Evolutionary conservation across 2,888 invertebrate species (phyloP).

Genomic region (Nomada fucata): DNA sequence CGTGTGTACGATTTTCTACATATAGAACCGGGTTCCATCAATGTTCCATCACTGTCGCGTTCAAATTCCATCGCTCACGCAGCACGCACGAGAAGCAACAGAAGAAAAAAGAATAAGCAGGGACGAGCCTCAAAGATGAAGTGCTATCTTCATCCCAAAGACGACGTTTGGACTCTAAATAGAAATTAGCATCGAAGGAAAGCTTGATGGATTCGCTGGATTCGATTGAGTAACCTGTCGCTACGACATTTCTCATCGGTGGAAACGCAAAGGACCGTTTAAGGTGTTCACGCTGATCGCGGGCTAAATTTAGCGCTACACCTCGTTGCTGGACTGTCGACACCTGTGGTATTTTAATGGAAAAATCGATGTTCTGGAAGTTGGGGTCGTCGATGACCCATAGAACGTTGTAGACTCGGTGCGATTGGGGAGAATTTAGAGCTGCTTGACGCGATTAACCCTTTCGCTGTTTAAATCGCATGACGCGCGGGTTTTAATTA

Average conservation of each 20-base stretch:
- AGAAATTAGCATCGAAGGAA: constrained; percentile 9
- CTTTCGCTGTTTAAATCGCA: not conserved
- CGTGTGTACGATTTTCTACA: constrained; percentile 44
- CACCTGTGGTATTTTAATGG: not conserved
- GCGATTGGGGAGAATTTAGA: constrained; percentile 8
- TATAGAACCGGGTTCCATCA: not conserved
- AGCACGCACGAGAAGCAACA: not conserved
- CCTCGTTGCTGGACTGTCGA: not conserved
- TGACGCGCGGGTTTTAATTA: too few species aligned
- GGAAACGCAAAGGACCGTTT: constrained; percentile 57
- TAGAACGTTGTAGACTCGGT: not conserved
- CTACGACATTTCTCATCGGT: constrained; percentile 41
- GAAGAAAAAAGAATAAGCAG: not conserved
- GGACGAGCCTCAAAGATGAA: not conserved
- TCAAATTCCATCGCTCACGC: constrained; percentile 30
- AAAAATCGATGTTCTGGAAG: not conserved
- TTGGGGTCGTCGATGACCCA: too few species aligned
- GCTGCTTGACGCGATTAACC: constrained; percentile 1
- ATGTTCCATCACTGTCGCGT: constrained; percentile 37
- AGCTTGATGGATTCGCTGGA: constrained; percentile 6
- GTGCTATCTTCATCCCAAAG: constrained; percentile 14
- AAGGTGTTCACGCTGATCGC: constrained; percentile 33
- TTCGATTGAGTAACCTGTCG: constrained; percentile 39
- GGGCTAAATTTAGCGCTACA: constrained; percentile 37
- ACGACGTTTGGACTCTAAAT: constrained; percentile 28